Evolutionary conservation across 2,888 invertebrate genomes (phyloP).

Genomic region (Hesperia comma): DNA sequence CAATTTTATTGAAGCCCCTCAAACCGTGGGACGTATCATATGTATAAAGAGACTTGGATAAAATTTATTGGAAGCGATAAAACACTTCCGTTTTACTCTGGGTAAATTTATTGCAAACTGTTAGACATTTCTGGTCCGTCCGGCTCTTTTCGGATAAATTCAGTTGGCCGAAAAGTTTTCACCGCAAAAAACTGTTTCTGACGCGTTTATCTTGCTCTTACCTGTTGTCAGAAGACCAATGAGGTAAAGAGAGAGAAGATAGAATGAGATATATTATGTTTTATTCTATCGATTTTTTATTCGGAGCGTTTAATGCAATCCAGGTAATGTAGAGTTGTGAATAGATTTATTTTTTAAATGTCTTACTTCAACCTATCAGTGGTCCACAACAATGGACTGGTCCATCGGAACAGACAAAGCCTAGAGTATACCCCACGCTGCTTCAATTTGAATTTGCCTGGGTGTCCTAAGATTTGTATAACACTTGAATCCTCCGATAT

Average conservation of each 20-base stretch:
- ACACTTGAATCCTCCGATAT: no score
- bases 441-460: no score
- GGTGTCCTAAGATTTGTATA: no score
- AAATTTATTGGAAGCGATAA: slow-evolving; percentile 45
- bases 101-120: slow-evolving; percentile 44
- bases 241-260: neutral
- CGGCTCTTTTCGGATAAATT: slow-evolving; percentile 39
- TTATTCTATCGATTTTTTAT: no score
- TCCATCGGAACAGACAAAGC: no score
- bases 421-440: no score
- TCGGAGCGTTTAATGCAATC: no score
- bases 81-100: slow-evolving; percentile 44
- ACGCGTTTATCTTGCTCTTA: slow-evolving; percentile 3
- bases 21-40: slow-evolving; percentile 34
- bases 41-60: slow-evolving; percentile 42
- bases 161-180: slow-evolving; percentile 33
- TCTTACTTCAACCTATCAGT: no score
- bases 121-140: slow-evolving; percentile 42
- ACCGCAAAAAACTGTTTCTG: slow-evolving; percentile 25
- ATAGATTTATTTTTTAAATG: no score
- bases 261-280: no score
- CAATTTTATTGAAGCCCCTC: slow-evolving; percentile 26
- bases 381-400: no score
- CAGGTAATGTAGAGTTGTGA: no score
- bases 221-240: slow-evolving; percentile 3